Evolutionary conservation across 2,113 vertebrate species (phyloP), one percentile per base, ranked within the genome.

Genomic region (Microcebus griseorufus): DNA sequence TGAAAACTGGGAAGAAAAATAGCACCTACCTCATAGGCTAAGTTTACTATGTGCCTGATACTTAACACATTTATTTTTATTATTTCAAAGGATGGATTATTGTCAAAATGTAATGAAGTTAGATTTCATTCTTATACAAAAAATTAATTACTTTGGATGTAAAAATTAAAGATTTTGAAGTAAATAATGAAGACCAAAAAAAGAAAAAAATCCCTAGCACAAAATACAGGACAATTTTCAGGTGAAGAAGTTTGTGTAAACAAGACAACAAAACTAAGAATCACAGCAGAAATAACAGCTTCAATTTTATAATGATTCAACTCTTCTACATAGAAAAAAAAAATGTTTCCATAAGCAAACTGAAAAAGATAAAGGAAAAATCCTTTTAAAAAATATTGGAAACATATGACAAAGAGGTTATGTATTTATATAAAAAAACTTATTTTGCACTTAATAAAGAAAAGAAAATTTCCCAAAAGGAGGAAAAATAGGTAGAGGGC

Each of bases 31-130:
- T 95, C 51, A 37, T 14, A 85, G 51, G 65, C 5, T 80, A 72
- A 87, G 37, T 70, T 92, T 79, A 39, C 23, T 60, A 45, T 12
- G 6, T 90, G 12, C 8, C 70, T 75, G 18, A 51, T 79, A 88
- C 11, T 53, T 87, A 89, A 32, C 53, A 69, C 29, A 70, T 42
- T 89, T 91, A 45, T 75, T 91, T 88, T 70, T 70, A 82, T 84
- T 65, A 75, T 75, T 81, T 92, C 42, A 92, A 92, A 92, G 48
- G 1, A 16, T 6, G 2, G n/a, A 42, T 89, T 70, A 79, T n/a
- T 69, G 64, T 90, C 42, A 73, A 87, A 92, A 69, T 84, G 34
- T 13, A 95, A 88, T 82, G 32, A 80, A 78, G n/a, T 73, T 97
- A 90, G 5, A 84, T 73, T 78, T 97, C 13, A 85, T 64, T 60